Evolutionary conservation across 2,888 invertebrate species (phyloP), one percentile per base, ranked within the genome.

Genomic region (Neoitamus cyanurus): DNA sequence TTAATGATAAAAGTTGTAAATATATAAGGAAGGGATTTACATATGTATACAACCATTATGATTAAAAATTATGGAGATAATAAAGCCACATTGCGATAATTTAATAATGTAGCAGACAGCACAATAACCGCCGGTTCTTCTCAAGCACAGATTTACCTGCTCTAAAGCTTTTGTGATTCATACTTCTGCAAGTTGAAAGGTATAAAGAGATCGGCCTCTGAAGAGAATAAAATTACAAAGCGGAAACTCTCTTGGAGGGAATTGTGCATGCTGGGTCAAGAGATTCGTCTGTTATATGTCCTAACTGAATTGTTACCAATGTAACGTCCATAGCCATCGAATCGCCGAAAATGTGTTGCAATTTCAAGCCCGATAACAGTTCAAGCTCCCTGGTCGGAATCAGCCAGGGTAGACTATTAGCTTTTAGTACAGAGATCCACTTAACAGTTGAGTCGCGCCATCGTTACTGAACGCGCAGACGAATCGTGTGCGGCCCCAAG

Each of bases 401-500:
- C 15, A 70, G 70, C 11, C 70, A 70, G 31, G 70, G n/a, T 31
- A 70, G 25, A 9, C 70, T n/a, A 70, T 30, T n/a, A 31, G 13
- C 13, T 28, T 11, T 13, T 70, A 31, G 9, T 70, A 70, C n/a
- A 13, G 70, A 70, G 70, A 30, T 70, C 70, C 30, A 31, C 31
- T 70, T 30, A 70, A 70, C 70, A 70, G 70, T 70, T 70, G 70
- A 70, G 70, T 70, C 70, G 70, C 70, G 70, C 11, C 70, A 70
- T 70, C 70, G 30, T 31, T 11, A 30, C 30, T 31, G 70, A 31
- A 28, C 31, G 31, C n/a, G 28, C 31, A 5, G 28, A 13, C n/a
- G 31, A 11, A 30, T 25, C 11, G 70, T 5, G 31, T 70, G 15
- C 58, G 9, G 2, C 25, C 20, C 5, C 58, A 15, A 58, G 31